Percentiles rank a stretch among this genome's conserved stretches.
Evolutionary conservation across 2,113 vertebrate species (phyloP).

Genomic region (Irena cyanogastra): DNA sequence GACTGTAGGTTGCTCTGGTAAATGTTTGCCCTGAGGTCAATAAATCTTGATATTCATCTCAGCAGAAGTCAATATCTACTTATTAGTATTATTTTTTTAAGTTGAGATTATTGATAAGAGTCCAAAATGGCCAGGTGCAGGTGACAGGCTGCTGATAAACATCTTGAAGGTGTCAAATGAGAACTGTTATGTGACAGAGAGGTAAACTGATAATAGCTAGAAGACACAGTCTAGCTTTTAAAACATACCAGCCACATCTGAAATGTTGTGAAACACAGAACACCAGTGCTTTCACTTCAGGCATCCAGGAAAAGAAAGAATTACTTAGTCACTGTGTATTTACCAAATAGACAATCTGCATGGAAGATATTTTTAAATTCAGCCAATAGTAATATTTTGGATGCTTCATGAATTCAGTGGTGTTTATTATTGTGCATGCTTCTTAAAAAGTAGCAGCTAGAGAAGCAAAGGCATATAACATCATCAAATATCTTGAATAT

Average conservation of each 20-base stretch:
- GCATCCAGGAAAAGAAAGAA: not conserved
- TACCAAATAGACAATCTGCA: not conserved
- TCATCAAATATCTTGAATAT: not conserved
- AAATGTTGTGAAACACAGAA: not conserved
- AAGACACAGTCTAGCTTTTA: not conserved
- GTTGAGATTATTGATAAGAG: not conserved
- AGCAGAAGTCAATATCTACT: not conserved
- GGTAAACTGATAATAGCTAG: not conserved
- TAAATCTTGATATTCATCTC: slow-evolving; percentile 14
- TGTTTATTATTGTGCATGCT: not conserved
- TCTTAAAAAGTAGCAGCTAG: not conserved
- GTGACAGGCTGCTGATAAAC: not conserved
- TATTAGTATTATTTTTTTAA: not conserved
- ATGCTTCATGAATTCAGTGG: not conserved
- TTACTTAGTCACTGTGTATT: not conserved
- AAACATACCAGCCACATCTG: not conserved
- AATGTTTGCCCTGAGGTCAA: not conserved
- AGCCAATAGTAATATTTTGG: not conserved
- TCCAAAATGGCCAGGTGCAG: not conserved
- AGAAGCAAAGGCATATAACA: not conserved
- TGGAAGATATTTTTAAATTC: not conserved
- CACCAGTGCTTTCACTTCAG: not conserved
- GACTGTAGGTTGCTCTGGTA: not conserved
- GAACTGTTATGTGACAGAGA: not conserved
- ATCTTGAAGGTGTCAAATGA: not conserved